Conservation (phyloP, 2,797 vertebrate genomes). For the Poeciliopsis infans region DNA sequence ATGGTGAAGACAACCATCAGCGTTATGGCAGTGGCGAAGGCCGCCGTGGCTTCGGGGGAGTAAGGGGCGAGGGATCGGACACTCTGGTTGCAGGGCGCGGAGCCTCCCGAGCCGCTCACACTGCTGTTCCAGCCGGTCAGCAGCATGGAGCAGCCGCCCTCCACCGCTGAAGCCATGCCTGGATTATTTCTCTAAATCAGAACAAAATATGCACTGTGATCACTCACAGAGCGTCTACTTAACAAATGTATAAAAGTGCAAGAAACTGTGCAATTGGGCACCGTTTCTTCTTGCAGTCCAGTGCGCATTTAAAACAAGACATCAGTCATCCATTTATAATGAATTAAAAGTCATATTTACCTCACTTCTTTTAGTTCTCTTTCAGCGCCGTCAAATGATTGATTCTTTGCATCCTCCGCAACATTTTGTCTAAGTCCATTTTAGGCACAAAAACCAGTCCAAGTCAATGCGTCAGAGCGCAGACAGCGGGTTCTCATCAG, state of each 20-base stretch:
- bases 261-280: background rate
- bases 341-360: constrained; percentile 42
- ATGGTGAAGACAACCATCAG: constrained; percentile 92
- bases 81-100: constrained; percentile 79
- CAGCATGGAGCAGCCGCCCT: constrained; percentile 73
- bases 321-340: background rate
- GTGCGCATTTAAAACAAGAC: background rate
- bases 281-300: background rate
- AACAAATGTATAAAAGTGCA: background rate
- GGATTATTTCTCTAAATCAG: constrained; percentile 25
- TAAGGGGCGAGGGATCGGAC: constrained; percentile 78
- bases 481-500: constrained; percentile 33
- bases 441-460: constrained; percentile 57
- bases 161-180: constrained; percentile 69
- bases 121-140: constrained; percentile 74
- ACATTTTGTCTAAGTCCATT: constrained; percentile 69
- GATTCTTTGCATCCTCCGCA: constrained; percentile 63
- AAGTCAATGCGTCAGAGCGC: constrained; percentile 58
- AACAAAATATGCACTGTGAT: background rate
- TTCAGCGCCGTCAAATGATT: constrained; percentile 43
- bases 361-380: constrained; percentile 40
- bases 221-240: background rate
- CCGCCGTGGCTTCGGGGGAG: constrained; percentile 88
- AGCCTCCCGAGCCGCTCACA: constrained; percentile 54
- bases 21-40: constrained; percentile 89